These are phyloP conservation scores for Enhydra lutris DNA, from an alignment of 2,113 vertebrate genomes.

Conservation along the genomic window DNA sequence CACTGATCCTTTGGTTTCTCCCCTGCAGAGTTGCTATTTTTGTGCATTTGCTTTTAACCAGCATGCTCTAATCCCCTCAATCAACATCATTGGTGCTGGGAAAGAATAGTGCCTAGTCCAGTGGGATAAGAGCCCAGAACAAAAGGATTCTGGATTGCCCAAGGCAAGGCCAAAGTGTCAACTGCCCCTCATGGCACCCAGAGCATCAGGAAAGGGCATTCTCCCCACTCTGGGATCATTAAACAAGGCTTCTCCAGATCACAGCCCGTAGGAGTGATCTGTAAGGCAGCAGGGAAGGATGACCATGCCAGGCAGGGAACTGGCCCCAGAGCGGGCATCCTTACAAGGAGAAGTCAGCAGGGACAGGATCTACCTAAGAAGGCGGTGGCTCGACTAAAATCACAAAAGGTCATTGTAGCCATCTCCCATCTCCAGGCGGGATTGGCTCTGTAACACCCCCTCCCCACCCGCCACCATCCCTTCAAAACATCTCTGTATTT, in stretches of 20 bases:
- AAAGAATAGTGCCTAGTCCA: neutral
- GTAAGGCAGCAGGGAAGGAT: neutral
- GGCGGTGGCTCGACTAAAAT: neutral
- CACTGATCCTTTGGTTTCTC: neutral
- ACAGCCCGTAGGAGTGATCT: neutral
- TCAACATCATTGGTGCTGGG: neutral
- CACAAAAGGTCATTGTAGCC: neutral
- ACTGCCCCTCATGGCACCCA: neutral
- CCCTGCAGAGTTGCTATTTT: neutral
- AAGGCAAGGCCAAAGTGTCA: neutral
- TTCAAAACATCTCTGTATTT: neutral
- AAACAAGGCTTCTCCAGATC: neutral
- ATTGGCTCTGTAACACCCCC: neutral
- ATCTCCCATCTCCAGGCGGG: neutral
- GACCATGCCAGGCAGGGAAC: neutral
- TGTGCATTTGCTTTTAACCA: neutral
- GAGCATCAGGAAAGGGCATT: neutral
- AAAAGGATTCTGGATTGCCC: neutral
- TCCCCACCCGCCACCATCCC: neutral
- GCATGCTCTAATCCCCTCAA: neutral
- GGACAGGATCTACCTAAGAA: neutral
- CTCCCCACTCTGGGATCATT: neutral
- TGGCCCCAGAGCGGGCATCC: rapidly evolving
- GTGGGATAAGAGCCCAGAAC: neutral
- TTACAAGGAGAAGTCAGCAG: neutral